Base-by-base conservation (phyloP, 2,888 invertebrate species). In the Acrobasis repandana region DNA sequence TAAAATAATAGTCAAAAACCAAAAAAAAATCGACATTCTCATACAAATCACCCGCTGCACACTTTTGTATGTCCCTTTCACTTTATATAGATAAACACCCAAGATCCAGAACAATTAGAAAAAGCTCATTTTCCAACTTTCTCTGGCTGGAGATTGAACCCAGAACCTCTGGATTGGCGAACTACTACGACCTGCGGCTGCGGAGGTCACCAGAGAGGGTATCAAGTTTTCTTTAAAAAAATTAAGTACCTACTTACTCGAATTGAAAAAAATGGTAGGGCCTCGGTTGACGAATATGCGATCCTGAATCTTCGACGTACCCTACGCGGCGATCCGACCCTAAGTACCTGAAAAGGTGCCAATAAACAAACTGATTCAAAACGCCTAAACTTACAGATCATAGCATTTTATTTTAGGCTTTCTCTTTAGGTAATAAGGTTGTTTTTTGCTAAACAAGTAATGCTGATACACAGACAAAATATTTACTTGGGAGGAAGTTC, bases 321-420 rank as follows among this genome's bases (percentile, higher is more conserved):
- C 83, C 80, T 79, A 77, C 79, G 76, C 80, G 75, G 76, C 79
- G 80, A 84, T 87, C 82, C 85, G 71, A 77, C 83, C 83, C 81
- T 86, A 88, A 88, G 86, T 88, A 88, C 86, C 86, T 86, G 88
- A 87, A 86, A 88, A 89, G 88, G 89, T 90, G 89, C 86, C 87
- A 87, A 88, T 87, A 86, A 84, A 82, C 73, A 82, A 74, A 65
- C 68, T 66, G 62, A 56, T 49, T 51, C 66, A 63, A 69, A 77
- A 77, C 58, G 77, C 60, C 77, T 8, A 73, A 84, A 70, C 47
- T 51, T 57, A 65, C 74, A 56, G n/a, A 28, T 11, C 14, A n/a
- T 14, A 2, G 10, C 46, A 61, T 43, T 28, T 34, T 18, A 77
- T 71, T 68, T 60, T 64, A 33, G 28, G 71, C 71, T 66, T 66